Conservation (phyloP, 2,797 vertebrate species). For the Vultur gryphus region DNA sequence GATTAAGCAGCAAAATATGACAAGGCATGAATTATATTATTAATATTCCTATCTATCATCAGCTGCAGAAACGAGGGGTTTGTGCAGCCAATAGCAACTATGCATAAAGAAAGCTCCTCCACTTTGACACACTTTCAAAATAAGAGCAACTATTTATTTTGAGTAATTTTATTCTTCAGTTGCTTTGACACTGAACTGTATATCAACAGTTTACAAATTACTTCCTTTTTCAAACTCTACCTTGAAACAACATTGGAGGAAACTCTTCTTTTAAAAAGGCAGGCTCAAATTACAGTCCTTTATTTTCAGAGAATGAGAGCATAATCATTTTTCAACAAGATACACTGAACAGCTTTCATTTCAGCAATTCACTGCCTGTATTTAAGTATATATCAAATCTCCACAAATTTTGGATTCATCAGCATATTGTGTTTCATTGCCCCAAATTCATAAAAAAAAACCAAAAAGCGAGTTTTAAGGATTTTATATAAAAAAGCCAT, state of each 20-base stretch:
- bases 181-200: not conserved
- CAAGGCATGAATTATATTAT: not conserved
- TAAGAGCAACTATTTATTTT: slow-evolving; percentile 5
- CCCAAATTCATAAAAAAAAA: not conserved
- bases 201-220: not conserved
- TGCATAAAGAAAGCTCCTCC: not conserved
- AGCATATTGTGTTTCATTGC: not conserved
- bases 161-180: not conserved
- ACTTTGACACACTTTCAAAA: not conserved
- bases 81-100: not conserved
- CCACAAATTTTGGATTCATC: not conserved
- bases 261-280: not conserved
- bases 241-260: not conserved
- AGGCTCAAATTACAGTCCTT: not conserved
- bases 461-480: not conserved
- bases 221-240: not conserved
- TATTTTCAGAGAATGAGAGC: not conserved
- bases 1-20: slow-evolving; percentile 51
- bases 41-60: slow-evolving; percentile 3
- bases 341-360: not conserved
- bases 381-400: not conserved
- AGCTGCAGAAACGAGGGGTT: not conserved
- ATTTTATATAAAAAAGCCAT: not conserved
- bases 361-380: not conserved
- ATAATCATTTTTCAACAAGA: not conserved